Percentiles rank a stretch among this genome's conserved stretches.
phyloP scores from a whole-genome alignment of 2,888 invertebrate genomes.

The Microctonus aethiopoides region DNA sequence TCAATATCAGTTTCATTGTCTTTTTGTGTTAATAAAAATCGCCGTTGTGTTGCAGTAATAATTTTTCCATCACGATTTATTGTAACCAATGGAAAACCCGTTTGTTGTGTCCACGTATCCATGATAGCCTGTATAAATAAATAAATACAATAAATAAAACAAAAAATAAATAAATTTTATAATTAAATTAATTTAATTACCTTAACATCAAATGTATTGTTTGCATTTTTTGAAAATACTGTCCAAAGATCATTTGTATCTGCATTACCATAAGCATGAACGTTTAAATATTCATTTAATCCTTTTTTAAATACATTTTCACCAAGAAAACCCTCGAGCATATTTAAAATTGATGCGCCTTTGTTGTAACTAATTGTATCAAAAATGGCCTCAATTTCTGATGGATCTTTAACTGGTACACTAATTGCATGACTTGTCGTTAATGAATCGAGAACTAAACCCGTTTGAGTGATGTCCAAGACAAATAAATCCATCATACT shows the following conservation, averaged over 20 bases:
- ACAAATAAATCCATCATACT: constrained; percentile 79
- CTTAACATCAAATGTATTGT: constrained; percentile 73
- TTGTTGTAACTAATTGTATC: constrained; percentile 82
- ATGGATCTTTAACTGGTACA: constrained; percentile 75
- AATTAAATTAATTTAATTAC: constrained; percentile 58
- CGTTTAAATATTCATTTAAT: constrained; percentile 75
- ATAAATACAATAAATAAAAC: not conserved
- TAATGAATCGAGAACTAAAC: constrained; percentile 76
- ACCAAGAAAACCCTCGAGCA: constrained; percentile 78
- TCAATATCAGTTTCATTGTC: constrained; percentile 69
- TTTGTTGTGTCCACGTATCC: constrained; percentile 86
- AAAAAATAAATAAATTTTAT: not conserved
- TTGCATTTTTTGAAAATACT: constrained; percentile 75
- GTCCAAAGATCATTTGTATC: constrained; percentile 87
- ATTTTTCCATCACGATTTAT: constrained; percentile 73
- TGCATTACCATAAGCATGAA: constrained; percentile 78
- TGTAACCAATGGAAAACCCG: constrained; percentile 84
- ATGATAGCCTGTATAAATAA: constrained; percentile 70
- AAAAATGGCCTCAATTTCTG: constrained; percentile 79
- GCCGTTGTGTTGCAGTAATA: constrained; percentile 76
- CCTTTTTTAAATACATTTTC: constrained; percentile 75
- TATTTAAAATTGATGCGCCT: constrained; percentile 78
- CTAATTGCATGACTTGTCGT: constrained; percentile 80
- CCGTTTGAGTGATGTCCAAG: constrained; percentile 76
- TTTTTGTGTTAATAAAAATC: constrained; percentile 69